Conservation (phyloP, 2,888 invertebrate species). For the Oithona nana region DNA sequence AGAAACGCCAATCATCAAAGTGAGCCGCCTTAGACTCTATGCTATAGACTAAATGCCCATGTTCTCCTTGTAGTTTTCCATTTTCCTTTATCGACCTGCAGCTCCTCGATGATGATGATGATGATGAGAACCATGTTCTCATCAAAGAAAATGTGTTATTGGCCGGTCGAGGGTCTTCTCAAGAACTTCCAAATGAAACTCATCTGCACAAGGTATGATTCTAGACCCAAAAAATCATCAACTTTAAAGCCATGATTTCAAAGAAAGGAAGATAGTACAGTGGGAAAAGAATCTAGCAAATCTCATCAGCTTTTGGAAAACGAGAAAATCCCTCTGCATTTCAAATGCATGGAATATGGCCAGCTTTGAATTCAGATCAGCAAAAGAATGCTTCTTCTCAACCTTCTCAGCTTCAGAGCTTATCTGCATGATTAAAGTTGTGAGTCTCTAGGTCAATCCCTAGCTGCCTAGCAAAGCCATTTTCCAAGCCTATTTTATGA, state of each 20-base stretch:
- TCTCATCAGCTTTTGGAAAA: not conserved
- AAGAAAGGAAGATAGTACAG: too few species aligned
- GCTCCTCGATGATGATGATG: not conserved
- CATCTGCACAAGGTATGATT: too few species aligned
- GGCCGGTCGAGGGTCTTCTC: too few species aligned
- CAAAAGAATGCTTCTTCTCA: too few species aligned
- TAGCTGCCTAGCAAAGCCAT: too few species aligned
- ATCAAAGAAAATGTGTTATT: not conserved
- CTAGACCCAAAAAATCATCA: too few species aligned
- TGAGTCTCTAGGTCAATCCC: too few species aligned
- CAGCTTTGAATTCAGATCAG: not conserved
- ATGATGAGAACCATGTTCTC: not conserved
- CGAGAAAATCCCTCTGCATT: not conserved
- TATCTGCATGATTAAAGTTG: too few species aligned
- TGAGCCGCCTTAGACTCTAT: not conserved
- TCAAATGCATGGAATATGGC: not conserved
- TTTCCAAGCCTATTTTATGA: too few species aligned
- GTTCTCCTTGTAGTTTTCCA: not conserved
- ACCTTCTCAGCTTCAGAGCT: too few species aligned
- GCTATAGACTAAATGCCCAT: not conserved
- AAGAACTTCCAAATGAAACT: not conserved
- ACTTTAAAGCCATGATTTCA: too few species aligned
- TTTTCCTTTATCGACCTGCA: not conserved
- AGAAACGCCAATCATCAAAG: not conserved
- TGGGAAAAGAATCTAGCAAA: too few species aligned